These are phyloP conservation scores for Lophura nycthemera DNA, from an alignment of 2,113 vertebrate genomes.

Conservation along the genomic window DNA sequence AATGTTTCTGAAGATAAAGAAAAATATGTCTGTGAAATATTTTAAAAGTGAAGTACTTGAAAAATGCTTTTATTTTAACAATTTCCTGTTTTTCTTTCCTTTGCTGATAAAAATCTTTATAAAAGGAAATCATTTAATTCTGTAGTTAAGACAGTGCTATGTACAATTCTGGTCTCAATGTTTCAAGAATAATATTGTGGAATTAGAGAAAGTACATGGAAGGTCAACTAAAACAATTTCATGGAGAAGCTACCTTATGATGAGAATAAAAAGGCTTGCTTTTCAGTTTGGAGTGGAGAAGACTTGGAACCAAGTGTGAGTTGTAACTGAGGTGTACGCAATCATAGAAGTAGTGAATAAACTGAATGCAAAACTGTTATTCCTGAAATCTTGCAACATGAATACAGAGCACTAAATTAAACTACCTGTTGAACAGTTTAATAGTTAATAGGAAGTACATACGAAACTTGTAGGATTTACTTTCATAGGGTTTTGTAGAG, in stretches of 20 bases:
- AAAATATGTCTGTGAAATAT: not conserved
- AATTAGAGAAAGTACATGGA: not conserved
- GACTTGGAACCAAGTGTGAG: not conserved
- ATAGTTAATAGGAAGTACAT: not conserved
- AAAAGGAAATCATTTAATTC: not conserved
- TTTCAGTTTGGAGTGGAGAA: not conserved
- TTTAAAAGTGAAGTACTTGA: not conserved
- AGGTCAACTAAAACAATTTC: not conserved
- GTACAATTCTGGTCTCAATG: not conserved
- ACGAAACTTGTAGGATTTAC: not conserved
- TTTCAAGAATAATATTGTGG: constrained; percentile 7
- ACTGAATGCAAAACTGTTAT: not conserved
- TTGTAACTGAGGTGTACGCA: not conserved
- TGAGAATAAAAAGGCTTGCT: not conserved
- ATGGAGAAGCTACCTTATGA: not conserved
- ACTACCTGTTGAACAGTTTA: not conserved
- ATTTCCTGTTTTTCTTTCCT: not conserved
- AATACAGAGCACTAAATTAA: not conserved
- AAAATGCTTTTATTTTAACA: not conserved
- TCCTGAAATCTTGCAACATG: not conserved
- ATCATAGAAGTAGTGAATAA: not conserved
- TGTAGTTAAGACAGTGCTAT: not conserved
- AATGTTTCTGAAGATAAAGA: not conserved
- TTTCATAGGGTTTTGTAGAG: not conserved
- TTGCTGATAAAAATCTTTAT: not conserved